Percentiles rank a stretch among this genome's conserved stretches.
Evolutionary conservation across 2,888 invertebrate species (phyloP).

Genomic region (Chironomus tentans): DNA sequence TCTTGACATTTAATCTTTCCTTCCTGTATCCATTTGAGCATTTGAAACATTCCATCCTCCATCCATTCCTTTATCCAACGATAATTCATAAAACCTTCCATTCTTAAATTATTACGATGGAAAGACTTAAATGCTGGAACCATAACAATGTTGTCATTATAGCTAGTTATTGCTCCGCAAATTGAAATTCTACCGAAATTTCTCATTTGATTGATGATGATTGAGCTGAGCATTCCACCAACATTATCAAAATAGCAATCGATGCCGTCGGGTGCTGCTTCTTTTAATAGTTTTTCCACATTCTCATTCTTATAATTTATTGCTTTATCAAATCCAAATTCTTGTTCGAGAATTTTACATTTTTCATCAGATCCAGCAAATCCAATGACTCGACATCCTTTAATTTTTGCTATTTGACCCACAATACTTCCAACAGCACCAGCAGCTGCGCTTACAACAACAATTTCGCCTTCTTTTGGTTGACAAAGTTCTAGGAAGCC

Average conservation of each 20-base stretch:
- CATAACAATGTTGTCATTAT: conserved; percentile 46
- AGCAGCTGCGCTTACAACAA: conserved; percentile 60
- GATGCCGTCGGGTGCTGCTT: conserved; percentile 57
- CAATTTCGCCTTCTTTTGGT: conserved; percentile 57
- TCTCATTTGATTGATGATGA: conserved; percentile 56
- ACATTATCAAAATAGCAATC: conserved; percentile 53
- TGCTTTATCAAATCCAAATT: conserved; percentile 59
- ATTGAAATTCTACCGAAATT: conserved; percentile 54
- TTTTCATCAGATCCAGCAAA: conserved; percentile 65
- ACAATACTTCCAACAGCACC: conserved; percentile 66
- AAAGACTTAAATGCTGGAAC: conserved; percentile 42
- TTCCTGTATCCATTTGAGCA: conserved; percentile 53
- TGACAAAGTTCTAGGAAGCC: conserved; percentile 57
- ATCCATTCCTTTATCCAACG: conserved; percentile 44
- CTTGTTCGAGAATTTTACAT: conserved; percentile 56
- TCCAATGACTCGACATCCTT: conserved; percentile 53
- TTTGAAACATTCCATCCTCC: conserved; percentile 52
- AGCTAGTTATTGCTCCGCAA: conserved; percentile 60
- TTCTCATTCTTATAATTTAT: conserved; percentile 64
- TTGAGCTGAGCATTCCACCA: conserved; percentile 58
- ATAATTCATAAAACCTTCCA: conserved; percentile 47
- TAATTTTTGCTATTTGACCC: conserved; percentile 67
- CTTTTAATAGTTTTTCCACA: conserved; percentile 48
- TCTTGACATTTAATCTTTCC: conserved; percentile 63
- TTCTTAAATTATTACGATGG: conserved; percentile 45